A percentile compares a stretch with the other conserved stretches of the same genome.
phyloP scores from a whole-genome alignment of 2,113 vertebrate genomes.

The Prinia subflava region DNA sequence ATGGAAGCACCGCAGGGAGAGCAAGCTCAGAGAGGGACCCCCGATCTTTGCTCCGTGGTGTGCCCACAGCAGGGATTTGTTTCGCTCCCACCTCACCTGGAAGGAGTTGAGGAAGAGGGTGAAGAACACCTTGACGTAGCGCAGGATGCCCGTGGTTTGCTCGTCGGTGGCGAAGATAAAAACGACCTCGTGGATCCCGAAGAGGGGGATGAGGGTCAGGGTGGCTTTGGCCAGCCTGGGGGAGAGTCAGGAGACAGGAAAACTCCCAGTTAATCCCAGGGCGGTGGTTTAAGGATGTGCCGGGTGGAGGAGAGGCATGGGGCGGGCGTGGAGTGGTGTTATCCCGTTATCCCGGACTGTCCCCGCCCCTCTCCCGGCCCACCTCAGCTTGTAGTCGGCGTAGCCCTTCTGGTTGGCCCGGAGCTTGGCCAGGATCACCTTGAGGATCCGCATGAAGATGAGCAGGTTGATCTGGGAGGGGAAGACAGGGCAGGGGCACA shows the following conservation, averaged over 20 bases:
- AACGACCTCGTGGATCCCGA: constrained; percentile 81
- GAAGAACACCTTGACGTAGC: constrained; percentile 81
- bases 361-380: background rate
- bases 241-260: background rate
- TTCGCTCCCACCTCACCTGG: constrained; percentile 63
- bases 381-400: constrained; percentile 78
- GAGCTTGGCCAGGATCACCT: constrained; percentile 82
- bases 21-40: background rate
- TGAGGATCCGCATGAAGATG: constrained; percentile 75
- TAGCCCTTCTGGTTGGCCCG: constrained; percentile 79
- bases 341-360: background rate
- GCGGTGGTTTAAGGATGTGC: accelerated
- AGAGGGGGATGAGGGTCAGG: constrained; percentile 82
- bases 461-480: constrained; percentile 67
- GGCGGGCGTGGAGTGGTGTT: background rate
- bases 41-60: background rate
- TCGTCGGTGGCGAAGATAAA: constrained; percentile 83
- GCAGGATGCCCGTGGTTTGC: constrained; percentile 78
- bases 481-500: background rate
- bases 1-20: background rate
- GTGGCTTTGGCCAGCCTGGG: constrained; percentile 82
- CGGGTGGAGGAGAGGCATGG: background rate
- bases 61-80: background rate
- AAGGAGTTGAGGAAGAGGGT: constrained; percentile 84
- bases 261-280: background rate